Evolutionary conservation across 2,888 invertebrate genomes (phyloP).

Genomic region (Melikaiella ostensackeni): DNA sequence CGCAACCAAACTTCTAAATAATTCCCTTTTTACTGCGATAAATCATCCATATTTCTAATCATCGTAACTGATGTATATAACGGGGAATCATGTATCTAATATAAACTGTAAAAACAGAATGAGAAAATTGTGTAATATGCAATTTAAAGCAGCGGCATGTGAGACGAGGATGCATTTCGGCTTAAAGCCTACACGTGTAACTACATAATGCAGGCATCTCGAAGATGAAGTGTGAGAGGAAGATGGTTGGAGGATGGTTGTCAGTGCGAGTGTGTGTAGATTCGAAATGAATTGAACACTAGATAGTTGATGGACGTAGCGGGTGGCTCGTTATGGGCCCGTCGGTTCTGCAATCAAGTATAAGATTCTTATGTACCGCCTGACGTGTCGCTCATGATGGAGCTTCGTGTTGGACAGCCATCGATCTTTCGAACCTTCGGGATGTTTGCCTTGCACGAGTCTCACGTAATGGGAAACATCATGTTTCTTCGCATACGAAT

Average conservation of each 20-base stretch:
- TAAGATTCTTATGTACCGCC: slow-evolving; percentile 70
- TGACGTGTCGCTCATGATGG: slow-evolving; percentile 76
- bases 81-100: background rate
- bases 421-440: slow-evolving; percentile 70
- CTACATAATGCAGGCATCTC: slow-evolving; percentile 7
- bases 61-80: background rate
- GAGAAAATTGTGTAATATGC: slow-evolving; percentile 13
- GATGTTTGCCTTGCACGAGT: slow-evolving; percentile 64
- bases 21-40: too few relatives aligned
- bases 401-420: slow-evolving; percentile 68
- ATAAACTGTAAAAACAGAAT: background rate
- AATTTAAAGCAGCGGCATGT: background rate
- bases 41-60: background rate
- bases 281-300: slow-evolving; percentile 69
- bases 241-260: slow-evolving; percentile 38
- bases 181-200: slow-evolving; percentile 11
- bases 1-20: too few relatives aligned
- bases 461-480: slow-evolving; percentile 57
- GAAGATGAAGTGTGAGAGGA: slow-evolving; percentile 24
- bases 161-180: slow-evolving; percentile 12
- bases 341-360: slow-evolving; percentile 70
- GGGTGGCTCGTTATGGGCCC: slow-evolving; percentile 73
- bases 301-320: slow-evolving; percentile 74
- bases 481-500: slow-evolving; percentile 32
- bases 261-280: slow-evolving; percentile 39